Evolutionary conservation across 2,797 vertebrate species (phyloP), one percentile per base, ranked within the genome.

Genomic region (Chiloscyllium punctatum): DNA sequence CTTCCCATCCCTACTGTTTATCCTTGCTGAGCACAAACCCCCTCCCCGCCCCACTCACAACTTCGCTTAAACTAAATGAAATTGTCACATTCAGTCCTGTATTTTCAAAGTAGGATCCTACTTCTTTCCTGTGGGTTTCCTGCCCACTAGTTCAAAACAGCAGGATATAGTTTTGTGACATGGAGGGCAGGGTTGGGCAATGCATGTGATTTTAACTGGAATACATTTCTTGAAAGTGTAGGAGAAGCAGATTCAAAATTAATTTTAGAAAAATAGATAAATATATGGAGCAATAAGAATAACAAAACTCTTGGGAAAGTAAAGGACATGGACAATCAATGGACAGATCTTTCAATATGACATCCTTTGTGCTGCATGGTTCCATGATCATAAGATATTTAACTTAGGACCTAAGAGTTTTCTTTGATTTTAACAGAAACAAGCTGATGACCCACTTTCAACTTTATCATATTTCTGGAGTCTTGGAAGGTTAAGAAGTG

Each of bases 351-450:
- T 37, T 68, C 66, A 37, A 4, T 21, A 69, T 18, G 23, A 21
- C 33, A 66, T 37, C 88, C n/a, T 91, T 51, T 88, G 2, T 30
- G 51, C 11, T 88, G 27, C 11, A 88, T 88, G 4, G 57, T 88
- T 84, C 82, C 13, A 33, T 62, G 33, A 91, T 68, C 37, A n/a
- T 91, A 37, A 33, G 5, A 15, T 57, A 33, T 94, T 94, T 37
- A 71, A 66, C 21, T 72, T 94, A 25, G 25, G 25, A 0, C 11
- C 48, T 95, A 77, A 95, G 27, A 77, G 16, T 95, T 77, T 77
- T 77, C 71, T 95, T 53, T 95, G 13, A 9, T 77, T 94, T 57
- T 95, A 53, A 77, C 94, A 95, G 94, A 27, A 77, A 57, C 94
- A 74, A 30, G 18, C 48, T 33, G 30, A 53, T 33, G 71, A 95